phyloP scores from a whole-genome alignment of 2,888 invertebrate species.

The Andrena fulva region DNA sequence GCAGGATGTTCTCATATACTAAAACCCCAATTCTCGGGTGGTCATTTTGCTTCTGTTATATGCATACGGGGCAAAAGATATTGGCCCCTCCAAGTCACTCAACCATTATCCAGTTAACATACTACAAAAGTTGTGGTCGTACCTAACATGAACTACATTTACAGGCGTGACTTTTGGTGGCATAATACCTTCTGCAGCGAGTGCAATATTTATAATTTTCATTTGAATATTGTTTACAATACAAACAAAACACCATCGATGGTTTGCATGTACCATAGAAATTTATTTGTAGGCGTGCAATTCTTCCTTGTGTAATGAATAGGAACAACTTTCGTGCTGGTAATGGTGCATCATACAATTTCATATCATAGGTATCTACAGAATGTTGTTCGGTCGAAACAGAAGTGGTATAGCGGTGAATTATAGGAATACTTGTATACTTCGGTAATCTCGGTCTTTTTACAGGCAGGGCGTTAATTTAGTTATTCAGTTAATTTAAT shows the following conservation, averaged over 20 bases:
- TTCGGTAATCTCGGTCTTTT: too few relatives aligned
- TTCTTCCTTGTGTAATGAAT: not conserved
- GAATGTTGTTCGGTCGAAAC: not conserved
- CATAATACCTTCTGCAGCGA: too few relatives aligned
- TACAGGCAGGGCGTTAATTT: too few relatives aligned
- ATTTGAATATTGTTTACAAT: not conserved
- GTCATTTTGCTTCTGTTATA: not conserved
- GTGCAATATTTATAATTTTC: not conserved
- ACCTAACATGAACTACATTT: too few relatives aligned
- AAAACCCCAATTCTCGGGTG: not conserved
- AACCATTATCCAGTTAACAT: too few relatives aligned
- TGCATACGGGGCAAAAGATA: too few relatives aligned
- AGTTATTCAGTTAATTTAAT: too few relatives aligned
- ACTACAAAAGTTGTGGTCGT: too few relatives aligned
- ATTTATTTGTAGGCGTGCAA: fast-evolving
- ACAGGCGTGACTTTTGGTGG: too few relatives aligned
- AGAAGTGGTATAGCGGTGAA: too few relatives aligned
- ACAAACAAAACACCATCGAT: not conserved
- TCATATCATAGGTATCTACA: not conserved
- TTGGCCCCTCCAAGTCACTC: too few relatives aligned
- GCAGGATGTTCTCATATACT: not conserved
- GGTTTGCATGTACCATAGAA: not conserved
- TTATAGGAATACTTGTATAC: too few relatives aligned
- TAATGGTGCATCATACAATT: constrained; percentile 9
- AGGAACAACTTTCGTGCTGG: constrained; percentile 1